These are phyloP conservation scores for Rhagoletis zephyria DNA, from an alignment of 1,140 invertebrate genomes.

Conservation along the genomic window DNA sequence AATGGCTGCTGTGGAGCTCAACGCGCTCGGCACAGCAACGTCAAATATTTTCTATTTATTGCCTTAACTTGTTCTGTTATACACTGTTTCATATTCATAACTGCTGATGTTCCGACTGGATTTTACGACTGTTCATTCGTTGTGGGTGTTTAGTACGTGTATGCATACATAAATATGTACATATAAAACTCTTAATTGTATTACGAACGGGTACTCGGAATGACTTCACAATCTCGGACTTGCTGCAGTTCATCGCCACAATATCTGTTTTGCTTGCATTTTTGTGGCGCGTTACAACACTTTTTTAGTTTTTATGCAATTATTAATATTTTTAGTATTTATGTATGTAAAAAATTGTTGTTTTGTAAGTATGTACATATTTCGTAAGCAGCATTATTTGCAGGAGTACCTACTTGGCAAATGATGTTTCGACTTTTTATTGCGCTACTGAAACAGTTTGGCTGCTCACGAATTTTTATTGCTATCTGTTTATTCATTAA, in stretches of 20 bases:
- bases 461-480: neutral
- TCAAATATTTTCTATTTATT: neutral
- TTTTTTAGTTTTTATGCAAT: neutral
- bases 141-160: neutral
- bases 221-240: neutral
- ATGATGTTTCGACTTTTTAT: neutral
- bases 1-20: neutral
- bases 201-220: neutral
- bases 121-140: neutral
- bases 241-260: slow-evolving; percentile 17
- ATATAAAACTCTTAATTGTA: neutral
- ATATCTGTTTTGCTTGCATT: neutral
- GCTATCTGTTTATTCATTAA: neutral
- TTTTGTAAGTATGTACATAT: neutral
- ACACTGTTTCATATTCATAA: neutral
- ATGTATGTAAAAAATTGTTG: neutral
- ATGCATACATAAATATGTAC: neutral
- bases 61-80: neutral
- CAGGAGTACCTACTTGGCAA: no score
- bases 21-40: neutral
- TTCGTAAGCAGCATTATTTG: neutral
- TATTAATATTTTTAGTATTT: neutral
- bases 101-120: neutral
- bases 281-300: neutral
- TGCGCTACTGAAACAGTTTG: neutral